Conservation (phyloP, 2,888 invertebrate genomes). For the Callyntrura sp. region DNA sequence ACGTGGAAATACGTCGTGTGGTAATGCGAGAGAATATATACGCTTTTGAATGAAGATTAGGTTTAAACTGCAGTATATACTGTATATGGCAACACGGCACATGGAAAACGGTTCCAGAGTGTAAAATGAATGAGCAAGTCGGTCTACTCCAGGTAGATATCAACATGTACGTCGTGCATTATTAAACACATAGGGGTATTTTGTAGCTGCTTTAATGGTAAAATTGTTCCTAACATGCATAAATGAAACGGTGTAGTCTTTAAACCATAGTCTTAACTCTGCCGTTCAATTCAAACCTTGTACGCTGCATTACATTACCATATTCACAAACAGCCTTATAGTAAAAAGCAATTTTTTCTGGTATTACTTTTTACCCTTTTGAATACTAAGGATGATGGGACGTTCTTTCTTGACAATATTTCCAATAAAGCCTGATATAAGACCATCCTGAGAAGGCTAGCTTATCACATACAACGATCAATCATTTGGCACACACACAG, state of each 20-base stretch:
- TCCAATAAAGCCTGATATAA: too few species aligned
- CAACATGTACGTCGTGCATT: conserved; percentile 53
- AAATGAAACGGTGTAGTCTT: conserved; percentile 17
- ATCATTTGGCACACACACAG: too few species aligned
- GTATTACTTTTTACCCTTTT: too few species aligned
- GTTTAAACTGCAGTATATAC: not conserved
- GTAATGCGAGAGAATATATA: too few species aligned
- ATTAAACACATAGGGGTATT: conserved; percentile 39
- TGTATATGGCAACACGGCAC: not conserved
- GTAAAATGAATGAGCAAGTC: conserved; percentile 21
- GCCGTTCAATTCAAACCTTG: not conserved
- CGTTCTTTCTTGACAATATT: too few species aligned
- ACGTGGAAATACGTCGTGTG: too few species aligned
- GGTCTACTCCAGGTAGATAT: conserved; percentile 47
- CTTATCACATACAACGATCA: too few species aligned
- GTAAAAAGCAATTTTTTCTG: too few species aligned
- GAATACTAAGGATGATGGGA: too few species aligned
- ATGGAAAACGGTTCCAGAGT: not conserved
- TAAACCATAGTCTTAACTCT: too few species aligned
- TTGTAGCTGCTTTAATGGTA: conserved; percentile 19
- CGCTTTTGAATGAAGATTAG: conserved; percentile 27
- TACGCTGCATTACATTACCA: not conserved
- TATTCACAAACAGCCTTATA: too few species aligned
- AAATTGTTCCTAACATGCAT: not conserved
- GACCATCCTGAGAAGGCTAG: too few species aligned